These are phyloP conservation scores for Neopelma chrysocephalum DNA, from an alignment of 2,797 vertebrate genomes.

Conservation along the genomic window DNA sequence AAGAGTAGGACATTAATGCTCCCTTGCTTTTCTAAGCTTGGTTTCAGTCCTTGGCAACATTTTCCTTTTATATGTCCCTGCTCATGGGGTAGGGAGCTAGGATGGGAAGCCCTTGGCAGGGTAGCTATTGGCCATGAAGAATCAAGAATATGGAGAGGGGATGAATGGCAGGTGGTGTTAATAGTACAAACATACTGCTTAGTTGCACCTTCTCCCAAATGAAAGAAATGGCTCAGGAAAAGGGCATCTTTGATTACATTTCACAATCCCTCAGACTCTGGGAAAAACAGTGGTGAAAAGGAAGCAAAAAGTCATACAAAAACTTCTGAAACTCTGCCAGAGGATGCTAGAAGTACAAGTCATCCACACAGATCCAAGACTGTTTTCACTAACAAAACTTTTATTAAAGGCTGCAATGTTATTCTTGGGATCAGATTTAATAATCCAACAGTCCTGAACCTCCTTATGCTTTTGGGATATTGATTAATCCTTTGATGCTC, in stretches of 20 bases:
- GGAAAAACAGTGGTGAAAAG: background rate
- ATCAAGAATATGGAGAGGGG: background rate
- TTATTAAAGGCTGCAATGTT: background rate
- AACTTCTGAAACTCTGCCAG: background rate
- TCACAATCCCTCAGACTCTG: background rate
- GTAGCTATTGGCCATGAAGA: background rate
- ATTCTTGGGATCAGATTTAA: slow-evolving; percentile 36
- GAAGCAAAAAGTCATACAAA: background rate
- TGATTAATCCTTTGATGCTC: slow-evolving; percentile 29
- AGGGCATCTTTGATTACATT: background rate
- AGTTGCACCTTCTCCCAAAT: background rate
- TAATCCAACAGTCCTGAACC: background rate
- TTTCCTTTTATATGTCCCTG: background rate
- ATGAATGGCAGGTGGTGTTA: background rate
- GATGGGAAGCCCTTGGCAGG: background rate
- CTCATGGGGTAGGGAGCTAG: background rate
- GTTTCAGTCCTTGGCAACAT: background rate
- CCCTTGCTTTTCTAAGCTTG: background rate
- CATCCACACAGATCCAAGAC: background rate
- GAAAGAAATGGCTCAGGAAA: background rate
- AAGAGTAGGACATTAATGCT: background rate
- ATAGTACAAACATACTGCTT: background rate
- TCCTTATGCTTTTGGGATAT: background rate
- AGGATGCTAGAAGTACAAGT: background rate
- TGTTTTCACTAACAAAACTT: slow-evolving; percentile 23